Base-by-base conservation (phyloP, 2,113 vertebrate species). In the Peromyscus polionotus region DNA sequence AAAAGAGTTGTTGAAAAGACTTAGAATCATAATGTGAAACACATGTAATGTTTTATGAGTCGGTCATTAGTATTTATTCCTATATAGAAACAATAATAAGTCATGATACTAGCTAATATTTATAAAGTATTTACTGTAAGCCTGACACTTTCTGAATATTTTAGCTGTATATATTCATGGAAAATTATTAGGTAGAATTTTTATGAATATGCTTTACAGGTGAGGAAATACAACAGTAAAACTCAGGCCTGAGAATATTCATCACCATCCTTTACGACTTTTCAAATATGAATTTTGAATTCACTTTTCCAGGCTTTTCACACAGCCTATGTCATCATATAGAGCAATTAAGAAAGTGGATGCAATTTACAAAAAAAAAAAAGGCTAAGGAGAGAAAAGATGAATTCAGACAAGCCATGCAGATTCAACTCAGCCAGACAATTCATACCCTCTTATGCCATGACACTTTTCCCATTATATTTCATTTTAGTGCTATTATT, bases 311-410 rank as follows among this genome's bases (percentile, higher is more conserved):
- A 87, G 57, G 13, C 28, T 79, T 73, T 97, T 68, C 70, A 91
- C 48, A 61, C 59, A 92, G 19, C 59, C 70, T 95, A 17, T 7
- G 90, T 57, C 28, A 36, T 68, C 36, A 48, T 93, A 7, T 16
- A 95, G 28, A 76, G 19, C 48, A 94, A 84, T 90, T 81, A 97
- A 85, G 33, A 33, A 97, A 94, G 90, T 72, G 11, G 86, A 94
- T 31, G 20, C 16, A 89, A 0, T 59, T 88, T 68, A 87, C 14
- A 42, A 42, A 42, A 42, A 42, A 42, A 87, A 36, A 87, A 28
- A 75, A 10, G 13, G 4, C 24, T 51, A 73, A 68, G 24, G 5
- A 8, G 91, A 87, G 10, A 3, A 91, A 86, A 95, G 92, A 87
- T 85, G 59, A 90, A 93, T 93, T 79, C 83, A 96, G 76, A 26